These are phyloP conservation scores for Agrypnus murinus DNA, from an alignment of 2,888 invertebrate genomes.

Conservation along the genomic window DNA sequence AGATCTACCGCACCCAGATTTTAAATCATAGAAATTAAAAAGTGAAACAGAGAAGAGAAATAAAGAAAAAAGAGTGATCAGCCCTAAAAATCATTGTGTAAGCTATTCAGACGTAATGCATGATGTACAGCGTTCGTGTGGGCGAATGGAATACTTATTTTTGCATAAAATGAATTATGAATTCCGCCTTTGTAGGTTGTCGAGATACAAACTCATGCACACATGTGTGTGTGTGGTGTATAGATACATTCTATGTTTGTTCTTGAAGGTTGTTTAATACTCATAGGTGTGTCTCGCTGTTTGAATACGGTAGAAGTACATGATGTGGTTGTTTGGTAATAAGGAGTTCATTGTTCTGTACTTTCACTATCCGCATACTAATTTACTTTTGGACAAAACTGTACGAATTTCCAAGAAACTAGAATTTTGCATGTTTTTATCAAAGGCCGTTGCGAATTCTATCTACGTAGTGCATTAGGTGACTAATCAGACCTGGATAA, in stretches of 20 bases:
- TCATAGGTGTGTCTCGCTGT: slow-evolving; percentile 41
- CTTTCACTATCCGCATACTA: not conserved
- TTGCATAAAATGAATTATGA: slow-evolving; percentile 51
- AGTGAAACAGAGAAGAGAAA: not conserved
- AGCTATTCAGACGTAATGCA: slow-evolving; percentile 51
- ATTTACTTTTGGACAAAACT: not conserved
- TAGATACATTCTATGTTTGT: slow-evolving; percentile 39
- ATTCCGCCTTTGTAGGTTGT: slow-evolving; percentile 52
- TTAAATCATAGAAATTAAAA: not conserved
- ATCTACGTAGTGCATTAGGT: no score
- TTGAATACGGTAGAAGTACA: not conserved
- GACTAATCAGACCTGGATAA: no score
- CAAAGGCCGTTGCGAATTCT: no score
- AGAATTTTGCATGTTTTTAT: no score
- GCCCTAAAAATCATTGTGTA: slow-evolving; percentile 40
- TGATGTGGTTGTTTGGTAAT: slow-evolving; percentile 20
- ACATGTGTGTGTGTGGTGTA: no score
- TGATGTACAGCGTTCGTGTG: slow-evolving; percentile 50
- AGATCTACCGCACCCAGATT: slow-evolving; percentile 46
- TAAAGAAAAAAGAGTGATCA: slow-evolving; percentile 34
- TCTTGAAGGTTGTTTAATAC: slow-evolving; percentile 46
- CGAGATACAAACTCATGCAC: no score
- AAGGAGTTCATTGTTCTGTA: slow-evolving; percentile 22
- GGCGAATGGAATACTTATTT: slow-evolving; percentile 52
- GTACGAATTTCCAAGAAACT: no score